These are phyloP conservation scores for Oryzias celebensis DNA, from an alignment of 2,113 vertebrate species.

Conservation along the genomic window DNA sequence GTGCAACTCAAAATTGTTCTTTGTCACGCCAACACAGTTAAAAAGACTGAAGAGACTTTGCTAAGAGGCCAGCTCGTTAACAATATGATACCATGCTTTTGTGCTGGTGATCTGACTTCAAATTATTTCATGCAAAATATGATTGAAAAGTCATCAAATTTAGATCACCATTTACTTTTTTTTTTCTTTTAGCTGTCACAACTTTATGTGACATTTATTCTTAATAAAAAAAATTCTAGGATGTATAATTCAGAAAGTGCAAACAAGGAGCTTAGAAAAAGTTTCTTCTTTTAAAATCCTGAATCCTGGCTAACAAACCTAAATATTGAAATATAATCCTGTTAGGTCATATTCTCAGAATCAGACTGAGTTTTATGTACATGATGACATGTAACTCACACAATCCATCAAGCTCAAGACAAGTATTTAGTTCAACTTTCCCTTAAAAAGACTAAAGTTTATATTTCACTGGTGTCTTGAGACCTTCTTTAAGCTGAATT, in stretches of 20 bases:
- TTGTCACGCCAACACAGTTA: conserved; percentile 17
- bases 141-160: background rate
- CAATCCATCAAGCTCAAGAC: conserved; percentile 24
- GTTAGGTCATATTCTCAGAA: conserved; percentile 2
- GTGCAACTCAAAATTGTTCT: conserved; percentile 28
- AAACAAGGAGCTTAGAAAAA: conserved; percentile 18
- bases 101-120: conserved; percentile 8
- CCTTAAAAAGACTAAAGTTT: conserved; percentile 24
- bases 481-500: conserved; percentile 42
- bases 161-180: conserved; percentile 3
- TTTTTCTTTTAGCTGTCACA: background rate
- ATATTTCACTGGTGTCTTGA: conserved; percentile 24
- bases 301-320: conserved; percentile 11
- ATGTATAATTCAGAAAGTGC: conserved; percentile 32
- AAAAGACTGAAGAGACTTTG: conserved; percentile 23
- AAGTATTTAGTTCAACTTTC: conserved; percentile 13
- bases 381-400: conserved; percentile 25
- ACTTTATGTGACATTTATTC: conserved; percentile 6
- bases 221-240: background rate
- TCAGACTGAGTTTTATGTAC: conserved; percentile 22
- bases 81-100: conserved; percentile 32
- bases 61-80: conserved; percentile 79
- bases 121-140: conserved; percentile 16
- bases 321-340: conserved; percentile 16
- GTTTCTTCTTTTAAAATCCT: conserved; percentile 5